Evolutionary conservation across 2,797 vertebrate species (phyloP), one percentile per base, ranked within the genome.

Genomic region (Heterohyrax brucei): DNA sequence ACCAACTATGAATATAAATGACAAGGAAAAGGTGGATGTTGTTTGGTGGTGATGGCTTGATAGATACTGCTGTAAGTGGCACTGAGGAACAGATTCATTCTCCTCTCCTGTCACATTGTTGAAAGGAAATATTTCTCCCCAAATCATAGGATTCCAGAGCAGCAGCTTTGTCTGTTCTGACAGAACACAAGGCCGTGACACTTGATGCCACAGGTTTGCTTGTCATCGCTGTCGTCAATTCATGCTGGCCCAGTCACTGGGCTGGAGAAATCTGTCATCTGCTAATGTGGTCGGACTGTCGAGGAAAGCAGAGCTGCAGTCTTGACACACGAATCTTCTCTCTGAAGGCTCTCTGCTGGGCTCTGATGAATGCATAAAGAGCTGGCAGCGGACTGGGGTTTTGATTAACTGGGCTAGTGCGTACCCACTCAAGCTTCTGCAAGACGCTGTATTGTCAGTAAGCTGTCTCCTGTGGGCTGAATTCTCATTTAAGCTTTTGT

Each of bases 321-420:
- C 95, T 97, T 98, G 98, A 98, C 94, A 50, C 97, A 90, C 92
- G 97, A 97, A 98, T 97, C 96, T 96, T 93, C 96, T 89, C n/a
- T 95, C 96, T 93, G 91, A 97, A 97, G 94, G 95, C 64, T 97
- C 97, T 97, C 97, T 72, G 73, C 91, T 97, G 98, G 97, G 97
- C 95, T 98, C 97, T 98, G 97, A 98, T 92, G 97, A 98, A 97
- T 97, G 96, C 96, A 95, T 94, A 96, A 98, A 92, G 95, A 98
- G 96, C 92, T 96, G 96, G 96, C 97, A 96, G 98, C 98, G 62
- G 89, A 98, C 96, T 33, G 9, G 78, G 94, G 96, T 90, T 98
- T 98, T 98, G 98, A 98, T 98, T 96, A 98, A 98, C 95, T 97
- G 89, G 50, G 91, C 97, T 96, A 92, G 92, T 92, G 93, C 95